Percentiles rank a stretch among this genome's conserved stretches.
These are phyloP conservation scores for Apodemia mormo DNA, from an alignment of 2,888 invertebrate genomes.

Conservation along the genomic window DNA sequence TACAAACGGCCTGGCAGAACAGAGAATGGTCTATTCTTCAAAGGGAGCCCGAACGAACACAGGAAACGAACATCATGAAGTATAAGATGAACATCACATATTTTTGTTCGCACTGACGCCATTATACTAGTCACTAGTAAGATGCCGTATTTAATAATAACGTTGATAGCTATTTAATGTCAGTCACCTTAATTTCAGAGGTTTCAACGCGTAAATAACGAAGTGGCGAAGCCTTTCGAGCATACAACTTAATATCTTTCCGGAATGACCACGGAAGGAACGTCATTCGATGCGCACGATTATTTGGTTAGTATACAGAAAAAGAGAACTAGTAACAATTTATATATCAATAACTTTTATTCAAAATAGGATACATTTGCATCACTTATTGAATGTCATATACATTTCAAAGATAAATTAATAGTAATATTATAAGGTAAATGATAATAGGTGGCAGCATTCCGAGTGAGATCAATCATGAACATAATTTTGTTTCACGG, in stretches of 20 bases:
- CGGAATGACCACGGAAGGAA: slow-evolving; percentile 39
- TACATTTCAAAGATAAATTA: too few relatives aligned
- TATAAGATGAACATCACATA: not conserved
- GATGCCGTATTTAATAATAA: not conserved
- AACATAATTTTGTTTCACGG: too few relatives aligned
- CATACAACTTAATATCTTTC: slow-evolving; percentile 39
- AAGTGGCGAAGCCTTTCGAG: slow-evolving; percentile 34
- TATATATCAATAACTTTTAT: too few relatives aligned
- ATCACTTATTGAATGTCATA: too few relatives aligned
- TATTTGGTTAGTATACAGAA: slow-evolving; percentile 38
- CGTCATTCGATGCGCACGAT: slow-evolving; percentile 39
- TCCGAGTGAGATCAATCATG: too few relatives aligned
- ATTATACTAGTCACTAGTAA: not conserved
- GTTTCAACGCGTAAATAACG: slow-evolving; percentile 2
- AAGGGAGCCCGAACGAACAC: too few relatives aligned
- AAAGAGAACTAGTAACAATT: not conserved
- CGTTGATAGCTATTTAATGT: not conserved
- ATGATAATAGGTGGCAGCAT: too few relatives aligned
- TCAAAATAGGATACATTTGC: too few relatives aligned
- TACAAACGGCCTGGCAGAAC: too few relatives aligned
- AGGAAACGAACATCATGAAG: too few relatives aligned
- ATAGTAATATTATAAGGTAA: too few relatives aligned
- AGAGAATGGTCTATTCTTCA: too few relatives aligned
- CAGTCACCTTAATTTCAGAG: slow-evolving; percentile 5
- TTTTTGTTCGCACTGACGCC: not conserved